phyloP scores from a whole-genome alignment of 64 coral and sea anemone species.

The Pachyseris speciosa region DNA sequence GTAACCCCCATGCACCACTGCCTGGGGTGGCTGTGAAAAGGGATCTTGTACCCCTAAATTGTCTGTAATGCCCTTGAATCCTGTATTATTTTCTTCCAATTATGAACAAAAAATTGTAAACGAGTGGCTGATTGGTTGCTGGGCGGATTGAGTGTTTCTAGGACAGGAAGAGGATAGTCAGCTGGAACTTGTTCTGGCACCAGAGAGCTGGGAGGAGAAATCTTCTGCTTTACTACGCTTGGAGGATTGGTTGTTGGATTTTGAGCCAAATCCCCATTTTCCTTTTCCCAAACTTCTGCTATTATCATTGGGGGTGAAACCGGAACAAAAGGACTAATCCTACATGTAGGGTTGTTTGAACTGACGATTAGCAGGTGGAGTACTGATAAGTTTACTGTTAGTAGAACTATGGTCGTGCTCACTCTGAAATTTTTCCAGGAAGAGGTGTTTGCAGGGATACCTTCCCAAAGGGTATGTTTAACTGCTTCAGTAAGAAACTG shows the following conservation, averaged over 20 bases:
- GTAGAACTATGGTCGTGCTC: constrained; percentile 14
- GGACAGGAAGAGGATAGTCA: not conserved
- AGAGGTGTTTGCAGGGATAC: constrained; percentile 15
- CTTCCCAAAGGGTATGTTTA: not conserved
- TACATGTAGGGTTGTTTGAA: not conserved
- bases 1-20: constrained; percentile 28
- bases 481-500: not conserved
- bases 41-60: constrained; percentile 49
- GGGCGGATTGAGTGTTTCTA: not conserved
- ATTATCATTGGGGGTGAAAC: not conserved
- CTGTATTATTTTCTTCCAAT: constrained; percentile 50
- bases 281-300: not conserved
- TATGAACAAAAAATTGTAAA: constrained; percentile 1
- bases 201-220: not conserved
- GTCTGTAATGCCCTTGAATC: constrained; percentile 29
- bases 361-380: not conserved
- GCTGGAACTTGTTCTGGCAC: not conserved
- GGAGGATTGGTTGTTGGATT: not conserved
- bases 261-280: constrained; percentile 12
- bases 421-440: constrained; percentile 28
- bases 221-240: not conserved
- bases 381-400: constrained; percentile 13
- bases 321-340: too few species aligned
- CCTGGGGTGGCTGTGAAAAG: constrained; percentile 34
- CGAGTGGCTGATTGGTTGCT: not conserved